Base-by-base conservation (phyloP, 2,888 invertebrate species). In the Cryptops parisi region DNA sequence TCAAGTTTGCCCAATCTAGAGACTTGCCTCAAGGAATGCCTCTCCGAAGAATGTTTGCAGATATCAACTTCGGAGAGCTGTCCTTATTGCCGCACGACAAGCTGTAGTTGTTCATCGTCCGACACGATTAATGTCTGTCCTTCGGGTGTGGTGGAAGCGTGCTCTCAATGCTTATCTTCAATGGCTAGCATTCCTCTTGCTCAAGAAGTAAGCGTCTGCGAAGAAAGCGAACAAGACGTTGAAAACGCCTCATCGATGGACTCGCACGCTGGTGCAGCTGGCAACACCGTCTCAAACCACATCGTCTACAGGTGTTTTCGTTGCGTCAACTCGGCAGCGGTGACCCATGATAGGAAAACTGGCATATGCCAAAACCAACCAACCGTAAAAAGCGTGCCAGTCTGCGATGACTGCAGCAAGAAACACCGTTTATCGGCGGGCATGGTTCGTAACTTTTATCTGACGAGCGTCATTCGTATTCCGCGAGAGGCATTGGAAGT, bases 381-480 rank as follows among this genome's bases (percentile, higher is more conserved):
- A 6, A 6, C 6, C 15, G 33, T 33, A 6, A 33, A 33, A 33
- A 15, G 15, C 6, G 15, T 9, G 6, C 33, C 33, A 33, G 33
- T 33, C 9, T 33, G 6, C 9, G 33, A 33, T 33, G 33, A 33
- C 26, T n/a, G n/a, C n/a, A n/a, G n/a, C n/a, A n/a, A n/a, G n/a
- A n/a, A n/a, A n/a, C n/a, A n/a, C n/a, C 2, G 47, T 4, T 17
- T 47, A 21, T 3, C 47, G 15, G 47, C 47, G 12, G 47, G 47
- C 3, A 47, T 47, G 47, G 47, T 24, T 2, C 24, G 27, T 26
- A 47, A 24, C 17, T 26, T 26, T 15, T 47, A 47, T 26, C 17
- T 47, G 26, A 47, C 47, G 25, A 47, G 26, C 17, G 27, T 47
- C 3, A 47, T 47, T 24, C 25, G 47, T 1, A 47, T 47, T n/a